phyloP scores from a whole-genome alignment of 2,888 invertebrate genomes.

The Morpho helenor region DNA sequence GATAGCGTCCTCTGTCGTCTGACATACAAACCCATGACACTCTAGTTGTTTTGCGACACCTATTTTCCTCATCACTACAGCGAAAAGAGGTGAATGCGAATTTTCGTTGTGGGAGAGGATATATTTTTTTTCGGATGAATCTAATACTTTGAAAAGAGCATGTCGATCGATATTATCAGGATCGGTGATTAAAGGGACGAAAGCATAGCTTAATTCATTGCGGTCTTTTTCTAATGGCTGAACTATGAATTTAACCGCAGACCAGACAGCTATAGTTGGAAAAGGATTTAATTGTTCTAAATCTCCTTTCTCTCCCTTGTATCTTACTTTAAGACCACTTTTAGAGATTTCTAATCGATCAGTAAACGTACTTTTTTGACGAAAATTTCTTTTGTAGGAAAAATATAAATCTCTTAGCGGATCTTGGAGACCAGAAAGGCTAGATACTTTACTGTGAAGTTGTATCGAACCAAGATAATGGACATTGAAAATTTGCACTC shows the following conservation, averaged over 20 bases:
- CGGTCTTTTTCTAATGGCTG: slow-evolving; percentile 79
- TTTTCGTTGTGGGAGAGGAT: slow-evolving; percentile 79
- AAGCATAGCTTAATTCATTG: slow-evolving; percentile 83
- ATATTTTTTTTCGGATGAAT: slow-evolving; percentile 72
- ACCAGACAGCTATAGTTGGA: slow-evolving; percentile 95
- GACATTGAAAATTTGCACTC: slow-evolving; percentile 83
- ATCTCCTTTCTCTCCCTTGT: slow-evolving; percentile 81
- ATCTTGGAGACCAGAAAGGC: slow-evolving; percentile 88
- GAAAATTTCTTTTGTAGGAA: slow-evolving; percentile 76
- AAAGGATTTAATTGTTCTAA: slow-evolving; percentile 88
- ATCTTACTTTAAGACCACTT: slow-evolving; percentile 85
- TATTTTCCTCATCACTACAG: slow-evolving; percentile 92
- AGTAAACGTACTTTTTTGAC: slow-evolving; percentile 73
- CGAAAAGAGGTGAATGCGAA: slow-evolving; percentile 91
- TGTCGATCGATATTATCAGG: slow-evolving; percentile 88
- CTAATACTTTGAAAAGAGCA: slow-evolving; percentile 80
- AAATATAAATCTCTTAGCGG: slow-evolving; percentile 88
- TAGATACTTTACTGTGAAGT: slow-evolving; percentile 88
- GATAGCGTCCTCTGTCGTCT: slow-evolving; percentile 93
- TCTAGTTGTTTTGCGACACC: slow-evolving; percentile 89
- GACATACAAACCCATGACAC: slow-evolving; percentile 95
- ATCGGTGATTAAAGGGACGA: slow-evolving; percentile 90
- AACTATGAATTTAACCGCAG: slow-evolving; percentile 91
- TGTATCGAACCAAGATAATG: slow-evolving; percentile 91
- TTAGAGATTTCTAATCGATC: slow-evolving; percentile 84